Percentiles rank a stretch among this genome's conserved stretches.
Evolutionary conservation across 1,140 invertebrate species (phyloP).

Genomic region (Zophobas morio): DNA sequence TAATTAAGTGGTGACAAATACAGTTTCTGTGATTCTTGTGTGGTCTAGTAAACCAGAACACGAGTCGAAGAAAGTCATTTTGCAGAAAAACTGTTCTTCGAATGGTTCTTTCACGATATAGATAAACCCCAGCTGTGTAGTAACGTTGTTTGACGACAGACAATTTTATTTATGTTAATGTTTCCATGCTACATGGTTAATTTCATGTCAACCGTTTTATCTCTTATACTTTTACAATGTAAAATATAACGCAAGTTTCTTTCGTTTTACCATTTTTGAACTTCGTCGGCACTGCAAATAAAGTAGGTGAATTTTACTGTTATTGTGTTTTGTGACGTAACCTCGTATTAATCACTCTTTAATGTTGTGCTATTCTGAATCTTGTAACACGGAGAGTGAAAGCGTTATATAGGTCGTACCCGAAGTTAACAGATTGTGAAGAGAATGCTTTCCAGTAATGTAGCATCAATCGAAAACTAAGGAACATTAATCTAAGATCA

Average conservation of each 20-base stretch:
- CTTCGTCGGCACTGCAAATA: neutral
- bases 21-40: too few species aligned
- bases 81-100: neutral
- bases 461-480: too few species aligned
- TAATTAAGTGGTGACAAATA: neutral
- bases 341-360: neutral
- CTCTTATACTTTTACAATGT: constrained; percentile 32
- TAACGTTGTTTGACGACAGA: constrained; percentile 47
- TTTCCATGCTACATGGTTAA: constrained; percentile 48
- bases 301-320: constrained; percentile 3
- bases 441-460: too few species aligned
- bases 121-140: constrained; percentile 48
- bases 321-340: neutral
- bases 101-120: constrained; percentile 45
- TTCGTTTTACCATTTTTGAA: constrained; percentile 1
- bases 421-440: too few species aligned
- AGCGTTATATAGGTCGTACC: too few species aligned
- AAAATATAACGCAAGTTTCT: neutral
- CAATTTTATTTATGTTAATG: constrained; percentile 50
- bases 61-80: neutral
- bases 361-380: too few species aligned
- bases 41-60: too few species aligned
- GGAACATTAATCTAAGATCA: too few species aligned
- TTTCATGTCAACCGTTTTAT: constrained; percentile 49
- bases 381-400: too few species aligned